These are phyloP conservation scores for Vicugna pacos DNA, from an alignment of 2,113 vertebrate species.

Conservation along the genomic window DNA sequence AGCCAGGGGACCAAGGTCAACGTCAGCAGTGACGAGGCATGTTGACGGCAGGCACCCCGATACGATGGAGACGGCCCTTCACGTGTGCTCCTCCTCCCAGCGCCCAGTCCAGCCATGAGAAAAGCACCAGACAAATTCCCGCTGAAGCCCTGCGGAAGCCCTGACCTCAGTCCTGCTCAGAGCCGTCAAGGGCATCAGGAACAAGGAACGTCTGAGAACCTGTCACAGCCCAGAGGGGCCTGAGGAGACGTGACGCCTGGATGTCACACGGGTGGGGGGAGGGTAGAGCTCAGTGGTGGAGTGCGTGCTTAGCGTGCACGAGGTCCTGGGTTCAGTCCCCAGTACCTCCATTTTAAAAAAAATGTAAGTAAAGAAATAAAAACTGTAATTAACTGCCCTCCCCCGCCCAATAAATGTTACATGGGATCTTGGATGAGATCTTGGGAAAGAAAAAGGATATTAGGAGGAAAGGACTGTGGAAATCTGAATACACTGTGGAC, in stretches of 20 bases:
- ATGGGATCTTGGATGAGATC: neutral
- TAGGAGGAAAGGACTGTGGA: neutral
- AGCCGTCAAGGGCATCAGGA: neutral
- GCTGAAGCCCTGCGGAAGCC: neutral
- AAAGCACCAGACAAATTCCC: neutral
- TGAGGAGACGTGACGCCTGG: neutral
- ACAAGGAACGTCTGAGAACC: neutral
- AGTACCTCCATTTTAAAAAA: no score
- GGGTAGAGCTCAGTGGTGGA: no score
- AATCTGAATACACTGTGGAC: neutral
- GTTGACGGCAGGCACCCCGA: neutral
- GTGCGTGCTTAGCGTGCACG: no score
- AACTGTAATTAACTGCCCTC: no score
- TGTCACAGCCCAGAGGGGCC: neutral
- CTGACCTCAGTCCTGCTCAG: neutral
- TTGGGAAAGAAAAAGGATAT: neutral
- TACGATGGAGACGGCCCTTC: neutral
- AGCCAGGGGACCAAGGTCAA: neutral
- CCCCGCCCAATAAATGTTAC: neutral
- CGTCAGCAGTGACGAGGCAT: neutral
- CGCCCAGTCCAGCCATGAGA: neutral
- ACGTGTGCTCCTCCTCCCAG: neutral
- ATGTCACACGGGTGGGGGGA: neutral
- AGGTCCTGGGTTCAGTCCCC: no score
- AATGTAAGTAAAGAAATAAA: no score